Evolutionary conservation across 1,140 invertebrate genomes (phyloP).

Genomic region (Drosophila miranda): DNA sequence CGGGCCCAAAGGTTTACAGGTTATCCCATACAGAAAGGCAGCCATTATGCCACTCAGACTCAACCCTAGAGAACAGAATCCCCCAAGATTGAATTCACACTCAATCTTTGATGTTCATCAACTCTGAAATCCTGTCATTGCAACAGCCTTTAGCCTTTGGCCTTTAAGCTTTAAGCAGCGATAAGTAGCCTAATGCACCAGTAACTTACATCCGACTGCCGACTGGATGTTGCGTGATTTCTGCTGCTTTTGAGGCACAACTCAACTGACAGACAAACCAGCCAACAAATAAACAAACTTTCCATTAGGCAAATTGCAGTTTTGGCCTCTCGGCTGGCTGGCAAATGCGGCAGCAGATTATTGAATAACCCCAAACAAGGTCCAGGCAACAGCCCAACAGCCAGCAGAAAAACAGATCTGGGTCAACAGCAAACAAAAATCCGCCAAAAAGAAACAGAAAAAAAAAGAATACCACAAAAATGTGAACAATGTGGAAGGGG

Average conservation of each 20-base stretch:
- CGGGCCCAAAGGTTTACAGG: too few relatives aligned
- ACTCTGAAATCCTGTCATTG: too few relatives aligned
- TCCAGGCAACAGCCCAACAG: constrained; percentile 9
- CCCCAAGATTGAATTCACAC: too few relatives aligned
- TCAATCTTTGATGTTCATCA: too few relatives aligned
- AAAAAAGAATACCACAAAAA: not conserved
- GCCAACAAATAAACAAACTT: constrained; percentile 42
- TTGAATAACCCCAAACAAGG: constrained; percentile 56
- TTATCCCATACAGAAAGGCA: too few relatives aligned
- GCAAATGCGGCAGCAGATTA: constrained; percentile 41
- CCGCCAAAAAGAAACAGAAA: constrained; percentile 5
- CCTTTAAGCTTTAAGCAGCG: constrained; percentile 6
- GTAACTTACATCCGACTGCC: constrained; percentile 52
- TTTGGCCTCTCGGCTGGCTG: constrained; percentile 21
- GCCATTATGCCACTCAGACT: too few relatives aligned
- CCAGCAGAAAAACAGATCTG: constrained; percentile 10
- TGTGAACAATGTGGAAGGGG: not conserved
- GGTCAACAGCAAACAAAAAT: constrained; percentile 23
- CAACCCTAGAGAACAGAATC: too few relatives aligned
- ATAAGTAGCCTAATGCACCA: constrained; percentile 41
- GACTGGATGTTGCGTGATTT: constrained; percentile 59
- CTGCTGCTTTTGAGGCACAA: constrained; percentile 2
- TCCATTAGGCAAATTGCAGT: constrained; percentile 74
- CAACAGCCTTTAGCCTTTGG: not conserved
- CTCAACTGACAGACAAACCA: constrained; percentile 17